Base-by-base conservation (phyloP, 1,140 invertebrate species). In the Drosophila tropicalis region DNA sequence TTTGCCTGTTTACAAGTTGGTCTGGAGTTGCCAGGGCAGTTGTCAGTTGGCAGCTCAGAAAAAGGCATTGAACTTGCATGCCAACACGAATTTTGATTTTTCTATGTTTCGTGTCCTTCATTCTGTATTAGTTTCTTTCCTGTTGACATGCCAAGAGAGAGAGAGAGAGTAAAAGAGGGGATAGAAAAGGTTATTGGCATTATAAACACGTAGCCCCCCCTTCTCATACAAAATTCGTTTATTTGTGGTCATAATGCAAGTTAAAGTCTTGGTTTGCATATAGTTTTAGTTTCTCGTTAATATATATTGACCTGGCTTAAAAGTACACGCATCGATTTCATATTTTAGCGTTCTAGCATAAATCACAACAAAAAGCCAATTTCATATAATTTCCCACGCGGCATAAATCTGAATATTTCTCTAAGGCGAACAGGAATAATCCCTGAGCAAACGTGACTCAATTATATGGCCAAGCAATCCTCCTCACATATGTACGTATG, bases 401-500 rank as follows among this genome's bases (percentile, higher is more conserved):
- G 84, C 79, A 89, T 89, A 87, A 87, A 87, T 87, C 83, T 89
- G 70, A 84, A 86, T 86, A 86, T 79, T 71, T 84, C 67, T 44
- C 70, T 56, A n/a, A 61, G 6, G 22, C 22, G 29, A 58, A 39
- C 17, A 39, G 25, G 40, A 68, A 39, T 89, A 89, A 89, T 83
- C 77, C 84, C 70, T 39, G 58, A 36, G 62, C 85, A 90, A 90
- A 90, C 87, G 87, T 90, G 87, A 90, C 87, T 90, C 87, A 90
- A 90, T 90, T 90, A 90, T 90, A 81, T 86, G 73, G 83, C 68
- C 76, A 79, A 54, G 29, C 70, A 77, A 29, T 62, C 54, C 39
- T 62, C 41, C 60, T 12, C 60, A 29, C 13, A 15, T 13, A 39
- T 5, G 12, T 13, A 36, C 2, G 9, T 10, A 76, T 64, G 12